These are phyloP conservation scores for Cassiopea xamachana DNA, from an alignment of 30 jellyfish, hydroid and myxozoan species.

Conservation along the genomic window DNA sequence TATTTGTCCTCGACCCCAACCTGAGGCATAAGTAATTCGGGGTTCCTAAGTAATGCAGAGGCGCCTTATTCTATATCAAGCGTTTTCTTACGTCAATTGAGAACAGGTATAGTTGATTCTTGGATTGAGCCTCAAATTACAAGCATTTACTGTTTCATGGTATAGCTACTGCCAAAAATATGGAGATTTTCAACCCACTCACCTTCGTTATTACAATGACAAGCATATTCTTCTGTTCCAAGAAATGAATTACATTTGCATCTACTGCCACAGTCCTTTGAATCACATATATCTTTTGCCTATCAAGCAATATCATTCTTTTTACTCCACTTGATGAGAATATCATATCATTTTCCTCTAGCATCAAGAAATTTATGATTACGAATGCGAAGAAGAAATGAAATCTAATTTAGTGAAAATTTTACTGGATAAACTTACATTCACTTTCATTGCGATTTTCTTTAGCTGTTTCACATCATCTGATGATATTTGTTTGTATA, in stretches of 20 bases:
- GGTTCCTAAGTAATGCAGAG: no score
- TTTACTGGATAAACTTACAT: background rate
- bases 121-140: no score
- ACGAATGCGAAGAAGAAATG: background rate
- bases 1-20: no score
- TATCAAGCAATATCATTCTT: background rate
- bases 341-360: background rate
- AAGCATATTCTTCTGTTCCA: constrained; percentile 13
- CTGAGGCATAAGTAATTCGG: no score
- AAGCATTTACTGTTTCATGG: no score
- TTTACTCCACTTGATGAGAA: background rate
- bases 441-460: background rate
- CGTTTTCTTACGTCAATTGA: no score
- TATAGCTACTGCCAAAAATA: no score
- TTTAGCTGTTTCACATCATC: background rate
- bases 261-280: background rate
- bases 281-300: background rate
- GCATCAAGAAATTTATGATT: background rate
- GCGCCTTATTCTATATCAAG: no score
- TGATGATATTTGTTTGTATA: background rate
- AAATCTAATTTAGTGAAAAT: background rate
- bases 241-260: background rate
- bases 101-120: no score
- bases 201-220: background rate
- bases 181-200: no score